A percentile compares a stretch with the other conserved stretches of the same genome.
Evolutionary conservation across 1,140 invertebrate species (phyloP).

Genomic region (Thrips palmi): DNA sequence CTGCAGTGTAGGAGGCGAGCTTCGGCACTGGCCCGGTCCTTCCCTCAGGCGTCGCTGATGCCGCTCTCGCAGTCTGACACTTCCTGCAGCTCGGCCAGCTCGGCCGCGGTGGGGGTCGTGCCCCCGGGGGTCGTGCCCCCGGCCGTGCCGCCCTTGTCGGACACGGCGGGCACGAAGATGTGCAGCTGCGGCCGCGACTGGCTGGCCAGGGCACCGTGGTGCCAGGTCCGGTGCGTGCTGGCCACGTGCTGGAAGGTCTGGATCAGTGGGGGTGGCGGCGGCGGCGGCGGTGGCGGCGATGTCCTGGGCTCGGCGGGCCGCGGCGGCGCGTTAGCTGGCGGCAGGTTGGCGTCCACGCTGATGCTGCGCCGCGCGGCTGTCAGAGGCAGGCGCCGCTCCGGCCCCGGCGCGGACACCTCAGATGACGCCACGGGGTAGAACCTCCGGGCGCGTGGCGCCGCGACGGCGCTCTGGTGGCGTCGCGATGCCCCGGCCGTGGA

Average conservation of each 20-base stretch:
- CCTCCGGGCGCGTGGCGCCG: too few relatives aligned
- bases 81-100: too few relatives aligned
- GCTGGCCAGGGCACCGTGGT: neutral
- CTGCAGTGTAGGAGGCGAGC: too few relatives aligned
- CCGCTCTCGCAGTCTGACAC: too few relatives aligned
- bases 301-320: neutral
- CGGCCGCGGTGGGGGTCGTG: too few relatives aligned
- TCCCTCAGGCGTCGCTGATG: too few relatives aligned
- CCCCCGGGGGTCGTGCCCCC: neutral
- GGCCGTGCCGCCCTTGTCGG: neutral
- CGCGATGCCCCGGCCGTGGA: neutral
- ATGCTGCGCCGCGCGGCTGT: conserved; percentile 19
- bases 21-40: too few relatives aligned
- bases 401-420: neutral
- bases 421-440: too few relatives aligned
- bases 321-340: neutral
- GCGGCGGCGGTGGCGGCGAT: neutral
- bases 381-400: too few relatives aligned
- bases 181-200: conserved; percentile 31
- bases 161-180: conserved; percentile 42
- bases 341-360: conserved; percentile 4
- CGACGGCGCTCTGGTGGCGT: neutral
- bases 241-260: conserved; percentile 5
- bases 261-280: neutral
- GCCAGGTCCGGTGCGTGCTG: conserved; percentile 12